phyloP scores from a whole-genome alignment of 2,888 invertebrate species.

The Stenolophus ochropezus region DNA sequence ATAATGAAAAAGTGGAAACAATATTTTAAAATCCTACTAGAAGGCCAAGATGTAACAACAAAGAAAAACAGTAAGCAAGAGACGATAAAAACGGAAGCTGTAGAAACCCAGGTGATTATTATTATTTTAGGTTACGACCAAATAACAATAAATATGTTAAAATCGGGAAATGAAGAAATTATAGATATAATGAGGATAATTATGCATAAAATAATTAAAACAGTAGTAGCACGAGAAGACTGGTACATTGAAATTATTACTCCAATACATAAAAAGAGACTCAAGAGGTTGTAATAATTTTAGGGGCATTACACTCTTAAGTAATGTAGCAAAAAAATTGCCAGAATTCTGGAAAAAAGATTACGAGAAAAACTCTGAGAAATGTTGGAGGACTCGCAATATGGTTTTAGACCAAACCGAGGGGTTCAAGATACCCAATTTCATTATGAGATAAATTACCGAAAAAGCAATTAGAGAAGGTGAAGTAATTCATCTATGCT shows the following conservation, averaged over 20 bases:
- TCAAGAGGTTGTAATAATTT: background rate
- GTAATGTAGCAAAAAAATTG: background rate
- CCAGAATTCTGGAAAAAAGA: background rate
- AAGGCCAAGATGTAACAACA: too few species aligned
- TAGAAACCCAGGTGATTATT: too few species aligned
- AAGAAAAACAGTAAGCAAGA: too few species aligned
- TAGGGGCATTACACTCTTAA: background rate
- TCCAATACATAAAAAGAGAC: background rate
- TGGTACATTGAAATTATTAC: background rate
- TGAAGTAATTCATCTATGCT: background rate
- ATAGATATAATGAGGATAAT: background rate
- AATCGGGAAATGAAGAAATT: background rate
- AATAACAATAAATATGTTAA: too few species aligned
- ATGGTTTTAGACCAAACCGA: background rate
- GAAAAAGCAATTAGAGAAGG: background rate
- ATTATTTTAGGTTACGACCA: too few species aligned
- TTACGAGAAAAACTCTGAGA: background rate
- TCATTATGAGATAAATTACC: background rate
- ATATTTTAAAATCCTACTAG: too few species aligned
- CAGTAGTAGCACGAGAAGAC: background rate
- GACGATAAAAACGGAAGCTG: too few species aligned
- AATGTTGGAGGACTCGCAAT: background rate
- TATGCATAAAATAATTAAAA: background rate
- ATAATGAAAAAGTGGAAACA: too few species aligned
- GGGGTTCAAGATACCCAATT: background rate